These are phyloP conservation scores for Galagoides demidoff DNA, from an alignment of 2,797 vertebrate species.

Conservation along the genomic window DNA sequence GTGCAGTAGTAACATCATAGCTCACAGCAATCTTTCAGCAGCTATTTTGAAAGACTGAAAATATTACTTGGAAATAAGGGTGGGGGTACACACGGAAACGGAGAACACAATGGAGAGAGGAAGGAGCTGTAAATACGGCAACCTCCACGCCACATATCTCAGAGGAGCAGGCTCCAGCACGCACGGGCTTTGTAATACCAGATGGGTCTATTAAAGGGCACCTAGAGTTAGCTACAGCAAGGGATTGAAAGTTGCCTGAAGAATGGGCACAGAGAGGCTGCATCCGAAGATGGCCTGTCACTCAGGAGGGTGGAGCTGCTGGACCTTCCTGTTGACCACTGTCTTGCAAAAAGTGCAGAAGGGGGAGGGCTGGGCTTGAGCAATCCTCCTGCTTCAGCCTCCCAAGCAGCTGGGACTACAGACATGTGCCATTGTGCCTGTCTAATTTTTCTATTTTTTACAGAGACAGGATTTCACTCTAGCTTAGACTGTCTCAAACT, in stretches of 20 bases:
- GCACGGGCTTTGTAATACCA: slow-evolving; percentile 86
- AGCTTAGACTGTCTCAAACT: background rate
- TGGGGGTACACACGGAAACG: slow-evolving; percentile 82
- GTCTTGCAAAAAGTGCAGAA: slow-evolving; percentile 83
- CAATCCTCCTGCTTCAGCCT: background rate
- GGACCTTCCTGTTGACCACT: slow-evolving; percentile 88
- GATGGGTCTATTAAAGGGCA: slow-evolving; percentile 89
- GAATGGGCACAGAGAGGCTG: slow-evolving; percentile 88
- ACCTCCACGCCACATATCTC: slow-evolving; percentile 83
- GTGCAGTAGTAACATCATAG: background rate
- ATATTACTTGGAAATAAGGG: slow-evolving; percentile 88
- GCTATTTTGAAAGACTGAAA: slow-evolving; percentile 87
- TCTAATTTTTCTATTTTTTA: background rate
- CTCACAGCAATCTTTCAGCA: background rate
- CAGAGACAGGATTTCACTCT: background rate
- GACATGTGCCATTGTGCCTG: background rate
- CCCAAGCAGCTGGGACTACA: background rate
- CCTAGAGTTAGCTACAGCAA: slow-evolving; percentile 89
- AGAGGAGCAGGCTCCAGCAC: slow-evolving; percentile 82
- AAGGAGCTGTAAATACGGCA: slow-evolving; percentile 85
- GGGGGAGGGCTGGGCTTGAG: background rate
- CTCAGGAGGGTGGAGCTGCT: slow-evolving; percentile 87
- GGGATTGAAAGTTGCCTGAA: slow-evolving; percentile 88
- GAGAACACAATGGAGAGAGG: slow-evolving; percentile 85
- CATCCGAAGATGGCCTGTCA: slow-evolving; percentile 88